Conservation (phyloP, 2,113 vertebrate genomes). For the Baryphthengus martii region DNA sequence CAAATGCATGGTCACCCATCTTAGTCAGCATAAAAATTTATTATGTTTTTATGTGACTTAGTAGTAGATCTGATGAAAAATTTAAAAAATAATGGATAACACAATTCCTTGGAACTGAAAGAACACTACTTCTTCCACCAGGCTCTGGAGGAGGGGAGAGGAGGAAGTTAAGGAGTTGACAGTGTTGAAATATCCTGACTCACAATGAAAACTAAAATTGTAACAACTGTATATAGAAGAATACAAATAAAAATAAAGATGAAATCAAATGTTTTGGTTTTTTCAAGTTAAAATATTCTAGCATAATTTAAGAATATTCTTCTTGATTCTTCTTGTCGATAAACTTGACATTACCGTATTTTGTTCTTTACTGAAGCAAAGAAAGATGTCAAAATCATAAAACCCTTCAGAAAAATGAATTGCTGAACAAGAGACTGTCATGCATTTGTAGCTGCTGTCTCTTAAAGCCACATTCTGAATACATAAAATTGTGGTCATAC, state of each 20-base stretch:
- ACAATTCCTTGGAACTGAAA: neutral
- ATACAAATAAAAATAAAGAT: neutral
- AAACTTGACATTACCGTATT: neutral
- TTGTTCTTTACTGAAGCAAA: neutral
- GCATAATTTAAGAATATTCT: neutral
- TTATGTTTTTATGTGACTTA: neutral
- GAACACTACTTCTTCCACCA: neutral
- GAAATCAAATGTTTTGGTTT: neutral
- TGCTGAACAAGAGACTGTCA: neutral
- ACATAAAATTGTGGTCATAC: neutral
- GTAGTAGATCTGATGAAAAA: neutral
- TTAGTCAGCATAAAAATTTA: neutral
- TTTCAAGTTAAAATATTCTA: neutral
- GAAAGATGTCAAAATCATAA: neutral
- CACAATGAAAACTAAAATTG: neutral
- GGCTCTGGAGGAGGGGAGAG: neutral
- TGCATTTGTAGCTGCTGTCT: neutral
- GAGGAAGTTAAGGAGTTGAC: neutral
- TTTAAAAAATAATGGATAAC: neutral
- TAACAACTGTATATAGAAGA: neutral
- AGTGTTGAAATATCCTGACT: neutral
- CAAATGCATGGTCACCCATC: neutral
- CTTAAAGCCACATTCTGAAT: neutral
- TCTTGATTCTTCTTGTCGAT: neutral
- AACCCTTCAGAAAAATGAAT: neutral